Conservation (phyloP, 1,140 invertebrate species). For the Philopotamus ludificatus region DNA sequence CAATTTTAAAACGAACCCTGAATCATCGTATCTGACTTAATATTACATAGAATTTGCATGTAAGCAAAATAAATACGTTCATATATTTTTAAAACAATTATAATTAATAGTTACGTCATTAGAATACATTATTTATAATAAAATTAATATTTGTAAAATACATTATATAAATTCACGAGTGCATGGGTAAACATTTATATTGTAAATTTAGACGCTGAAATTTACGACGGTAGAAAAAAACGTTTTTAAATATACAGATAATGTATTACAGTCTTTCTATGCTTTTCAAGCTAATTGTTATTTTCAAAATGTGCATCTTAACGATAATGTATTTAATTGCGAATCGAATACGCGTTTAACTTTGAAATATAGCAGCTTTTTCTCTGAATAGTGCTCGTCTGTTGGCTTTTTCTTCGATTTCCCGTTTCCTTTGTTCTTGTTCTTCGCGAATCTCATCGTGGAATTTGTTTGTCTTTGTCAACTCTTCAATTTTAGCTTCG, state of each 20-base stretch:
- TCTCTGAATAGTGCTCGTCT: constrained; percentile 77
- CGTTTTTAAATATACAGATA: background rate
- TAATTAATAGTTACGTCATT: too few relatives aligned
- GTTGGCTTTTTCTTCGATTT: constrained; percentile 75
- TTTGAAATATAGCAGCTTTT: constrained; percentile 76
- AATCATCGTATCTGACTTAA: too few relatives aligned
- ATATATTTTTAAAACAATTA: too few relatives aligned
- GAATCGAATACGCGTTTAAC: too few relatives aligned
- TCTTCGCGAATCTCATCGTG: constrained; percentile 84
- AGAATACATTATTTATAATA: background rate
- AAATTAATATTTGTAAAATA: background rate
- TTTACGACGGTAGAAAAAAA: background rate
- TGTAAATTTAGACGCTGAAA: background rate
- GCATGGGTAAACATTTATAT: background rate
- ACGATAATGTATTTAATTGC: too few relatives aligned
- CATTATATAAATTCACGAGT: background rate
- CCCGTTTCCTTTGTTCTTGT: constrained; percentile 77
- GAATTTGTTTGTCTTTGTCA: constrained; percentile 77
- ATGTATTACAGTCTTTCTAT: background rate
- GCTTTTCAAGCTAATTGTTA: background rate
- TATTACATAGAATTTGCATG: too few relatives aligned
- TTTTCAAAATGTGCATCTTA: background rate
- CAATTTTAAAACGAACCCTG: too few relatives aligned
- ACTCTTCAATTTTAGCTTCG: constrained; percentile 88
- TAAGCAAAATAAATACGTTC: too few relatives aligned